Conservation (phyloP, 2,113 vertebrate species). For the Camelus bactrianus region DNA sequence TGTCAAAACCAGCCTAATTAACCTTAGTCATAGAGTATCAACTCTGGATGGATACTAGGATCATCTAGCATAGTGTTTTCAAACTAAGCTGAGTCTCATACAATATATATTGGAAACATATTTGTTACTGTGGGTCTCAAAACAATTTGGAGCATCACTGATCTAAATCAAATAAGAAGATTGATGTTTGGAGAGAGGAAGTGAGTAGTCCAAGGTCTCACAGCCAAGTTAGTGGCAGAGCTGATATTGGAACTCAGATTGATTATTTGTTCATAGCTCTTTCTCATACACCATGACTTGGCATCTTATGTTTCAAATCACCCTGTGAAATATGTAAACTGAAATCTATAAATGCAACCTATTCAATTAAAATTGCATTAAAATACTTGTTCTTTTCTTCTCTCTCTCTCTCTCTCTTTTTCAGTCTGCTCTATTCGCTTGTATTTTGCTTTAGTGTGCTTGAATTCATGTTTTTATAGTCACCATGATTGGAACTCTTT, state of each 20-base stretch:
- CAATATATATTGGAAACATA: not conserved
- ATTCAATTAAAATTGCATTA: slow-evolving; percentile 8
- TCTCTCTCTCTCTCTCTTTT: not conserved
- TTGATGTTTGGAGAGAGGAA: not conserved
- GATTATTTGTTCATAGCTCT: not conserved
- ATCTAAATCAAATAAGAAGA: slow-evolving; percentile 14
- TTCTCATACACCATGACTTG: not conserved
- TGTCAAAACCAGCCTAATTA: not conserved
- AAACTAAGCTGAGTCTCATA: not conserved
- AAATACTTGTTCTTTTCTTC: not conserved
- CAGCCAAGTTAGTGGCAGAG: not conserved
- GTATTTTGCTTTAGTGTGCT: not conserved
- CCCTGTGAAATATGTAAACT: not conserved
- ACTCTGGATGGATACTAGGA: not conserved
- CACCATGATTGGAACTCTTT: not conserved
- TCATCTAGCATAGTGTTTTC: not conserved
- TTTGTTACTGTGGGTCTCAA: not conserved
- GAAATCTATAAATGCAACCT: not conserved
- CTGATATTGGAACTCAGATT: not conserved
- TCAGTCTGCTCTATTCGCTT: not conserved
- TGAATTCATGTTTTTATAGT: not conserved
- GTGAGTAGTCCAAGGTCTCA: not conserved
- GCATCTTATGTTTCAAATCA: not conserved
- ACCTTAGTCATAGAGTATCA: not conserved
- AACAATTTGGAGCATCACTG: not conserved